Conservation (phyloP, 2,888 invertebrate genomes). For the Amphimallon solstitiale region DNA sequence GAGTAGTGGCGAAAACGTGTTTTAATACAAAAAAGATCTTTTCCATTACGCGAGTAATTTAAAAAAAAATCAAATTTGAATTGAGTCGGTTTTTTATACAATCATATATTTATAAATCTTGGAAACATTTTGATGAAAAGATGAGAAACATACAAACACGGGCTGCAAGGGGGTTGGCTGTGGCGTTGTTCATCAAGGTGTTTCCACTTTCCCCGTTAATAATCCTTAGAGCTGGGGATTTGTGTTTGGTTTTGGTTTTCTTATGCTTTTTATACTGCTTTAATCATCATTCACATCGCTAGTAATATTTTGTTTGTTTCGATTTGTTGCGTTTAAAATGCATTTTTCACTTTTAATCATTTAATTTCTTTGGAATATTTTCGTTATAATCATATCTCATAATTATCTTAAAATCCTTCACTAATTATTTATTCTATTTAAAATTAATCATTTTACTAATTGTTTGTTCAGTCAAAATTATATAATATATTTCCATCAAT, state of each 20-base stretch:
- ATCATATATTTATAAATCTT: slow-evolving; percentile 42
- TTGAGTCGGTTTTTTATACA: slow-evolving; percentile 10
- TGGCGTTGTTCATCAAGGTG: slow-evolving; percentile 65
- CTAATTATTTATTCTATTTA: too few relatives aligned
- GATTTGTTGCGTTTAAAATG: too few relatives aligned
- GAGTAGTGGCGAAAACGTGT: too few relatives aligned
- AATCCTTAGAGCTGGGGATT: slow-evolving; percentile 18
- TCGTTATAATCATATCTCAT: too few relatives aligned
- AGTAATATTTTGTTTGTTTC: slow-evolving; percentile 16
- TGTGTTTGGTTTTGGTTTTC: slow-evolving; percentile 28
- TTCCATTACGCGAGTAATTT: too few relatives aligned
- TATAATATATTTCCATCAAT: too few relatives aligned
- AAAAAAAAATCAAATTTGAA: slow-evolving; percentile 2
- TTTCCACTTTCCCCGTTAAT: slow-evolving; percentile 62
- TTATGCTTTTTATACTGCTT: slow-evolving; percentile 26
- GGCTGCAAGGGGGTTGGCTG: slow-evolving; percentile 58
- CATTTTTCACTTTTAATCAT: too few relatives aligned
- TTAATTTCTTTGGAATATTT: too few relatives aligned
- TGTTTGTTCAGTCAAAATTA: too few relatives aligned
- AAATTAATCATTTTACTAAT: too few relatives aligned
- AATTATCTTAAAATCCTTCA: too few relatives aligned
- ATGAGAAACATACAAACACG: slow-evolving; percentile 40
- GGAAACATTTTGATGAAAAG: slow-evolving; percentile 66
- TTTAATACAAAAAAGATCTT: too few relatives aligned
- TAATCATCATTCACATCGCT: slow-evolving; percentile 23